Conservation (phyloP, 2,888 invertebrate species). For the Deilephila porcellus region DNA sequence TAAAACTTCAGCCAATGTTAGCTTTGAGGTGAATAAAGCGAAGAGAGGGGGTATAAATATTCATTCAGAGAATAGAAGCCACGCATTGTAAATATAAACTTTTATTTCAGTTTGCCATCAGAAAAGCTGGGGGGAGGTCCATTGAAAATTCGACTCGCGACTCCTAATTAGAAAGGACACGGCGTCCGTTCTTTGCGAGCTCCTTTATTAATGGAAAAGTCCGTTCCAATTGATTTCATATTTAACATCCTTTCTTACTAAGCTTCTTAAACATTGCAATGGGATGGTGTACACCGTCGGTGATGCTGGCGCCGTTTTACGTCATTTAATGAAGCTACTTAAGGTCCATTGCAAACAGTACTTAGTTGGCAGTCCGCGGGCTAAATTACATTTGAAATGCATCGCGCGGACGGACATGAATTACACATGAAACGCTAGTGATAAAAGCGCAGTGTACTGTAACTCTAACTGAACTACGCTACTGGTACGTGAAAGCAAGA, state of each 20-base stretch:
- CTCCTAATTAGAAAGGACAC: conserved; percentile 80
- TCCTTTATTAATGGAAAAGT: conserved; percentile 78
- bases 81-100: conserved; percentile 83
- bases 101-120: conserved; percentile 79
- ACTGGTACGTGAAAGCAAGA: conserved; percentile 34
- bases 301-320: conserved; percentile 41
- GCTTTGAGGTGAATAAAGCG: conserved; percentile 75
- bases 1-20: conserved; percentile 63
- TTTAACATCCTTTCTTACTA: conserved; percentile 63
- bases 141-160: conserved; percentile 82
- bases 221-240: conserved; percentile 77
- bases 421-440: conserved; percentile 72
- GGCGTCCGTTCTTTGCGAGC: conserved; percentile 65
- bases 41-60: conserved; percentile 79
- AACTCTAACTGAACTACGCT: conserved; percentile 52
- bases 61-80: conserved; percentile 71
- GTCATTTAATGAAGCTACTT: conserved; percentile 39
- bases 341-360: conserved; percentile 44
- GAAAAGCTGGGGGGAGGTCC: conserved; percentile 64
- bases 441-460: conserved; percentile 70
- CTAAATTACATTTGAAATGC: conserved; percentile 79
- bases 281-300: conserved; percentile 39
- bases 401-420: conserved; percentile 68
- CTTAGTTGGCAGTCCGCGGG: conserved; percentile 53
- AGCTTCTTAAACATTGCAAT: conserved; percentile 49